Evolutionary conservation across 2,888 invertebrate species (phyloP).

Genomic region (Scelioninae gen. 2): DNA sequence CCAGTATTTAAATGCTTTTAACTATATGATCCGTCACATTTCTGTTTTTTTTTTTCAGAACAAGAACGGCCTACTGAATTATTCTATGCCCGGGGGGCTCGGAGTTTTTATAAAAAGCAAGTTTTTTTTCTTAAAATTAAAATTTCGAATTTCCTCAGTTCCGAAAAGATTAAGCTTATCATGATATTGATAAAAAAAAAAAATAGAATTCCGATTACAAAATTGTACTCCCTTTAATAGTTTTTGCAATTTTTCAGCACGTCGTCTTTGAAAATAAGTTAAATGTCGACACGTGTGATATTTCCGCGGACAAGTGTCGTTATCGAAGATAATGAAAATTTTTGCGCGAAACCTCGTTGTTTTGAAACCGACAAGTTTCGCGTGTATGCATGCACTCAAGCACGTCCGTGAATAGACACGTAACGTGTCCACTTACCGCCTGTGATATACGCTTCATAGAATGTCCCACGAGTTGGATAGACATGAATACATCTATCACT

Average conservation of each 20-base stretch:
- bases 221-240: too few relatives aligned
- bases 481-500: constrained; percentile 56
- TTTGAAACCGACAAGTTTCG: constrained; percentile 41
- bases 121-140: too few relatives aligned
- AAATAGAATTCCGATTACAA: too few relatives aligned
- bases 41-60: too few relatives aligned
- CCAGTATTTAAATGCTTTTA: too few relatives aligned
- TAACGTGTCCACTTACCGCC: constrained; percentile 59
- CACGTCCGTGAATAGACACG: constrained; percentile 57
- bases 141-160: too few relatives aligned
- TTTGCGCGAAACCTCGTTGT: constrained; percentile 36
- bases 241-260: constrained; percentile 35
- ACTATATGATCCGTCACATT: too few relatives aligned
- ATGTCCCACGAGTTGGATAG: constrained; percentile 56
- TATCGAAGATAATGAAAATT: constrained; percentile 44
- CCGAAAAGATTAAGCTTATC: too few relatives aligned
- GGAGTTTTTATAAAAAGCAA: too few relatives aligned
- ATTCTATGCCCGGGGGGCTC: too few relatives aligned
- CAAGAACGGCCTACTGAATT: too few relatives aligned
- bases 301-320: constrained; percentile 45
- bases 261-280: constrained; percentile 27
- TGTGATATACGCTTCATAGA: constrained; percentile 59
- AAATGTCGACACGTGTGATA: constrained; percentile 29
- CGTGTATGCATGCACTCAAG: constrained; percentile 41
- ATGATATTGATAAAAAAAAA: too few relatives aligned